Conservation (phyloP, 2,113 vertebrate species). For the Gymnogyps californianus region DNA sequence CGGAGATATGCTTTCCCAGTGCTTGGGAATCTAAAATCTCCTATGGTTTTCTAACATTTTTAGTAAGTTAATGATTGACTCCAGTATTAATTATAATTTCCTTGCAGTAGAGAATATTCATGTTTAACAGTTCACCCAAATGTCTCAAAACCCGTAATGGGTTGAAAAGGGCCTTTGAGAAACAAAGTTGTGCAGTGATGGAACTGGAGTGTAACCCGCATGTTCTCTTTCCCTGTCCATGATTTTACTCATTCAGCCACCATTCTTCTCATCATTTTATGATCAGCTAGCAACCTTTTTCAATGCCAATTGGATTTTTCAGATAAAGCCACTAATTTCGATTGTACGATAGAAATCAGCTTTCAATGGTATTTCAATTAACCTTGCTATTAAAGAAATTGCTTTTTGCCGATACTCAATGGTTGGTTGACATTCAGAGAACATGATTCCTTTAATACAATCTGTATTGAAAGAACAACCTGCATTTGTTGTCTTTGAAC, state of each 20-base stretch:
- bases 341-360: constrained; percentile 50
- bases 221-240: neutral
- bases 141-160: neutral
- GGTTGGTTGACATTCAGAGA: constrained; percentile 52
- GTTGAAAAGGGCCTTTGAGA: neutral
- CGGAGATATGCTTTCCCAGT: neutral
- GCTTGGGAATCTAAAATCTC: neutral
- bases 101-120: neutral
- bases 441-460: constrained; percentile 46
- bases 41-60: neutral
- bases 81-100: neutral
- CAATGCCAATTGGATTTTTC: constrained; percentile 66
- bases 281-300: constrained; percentile 45
- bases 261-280: constrained; percentile 9
- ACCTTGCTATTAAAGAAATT: constrained; percentile 69
- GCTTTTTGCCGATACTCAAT: constrained; percentile 52
- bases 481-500: constrained; percentile 12
- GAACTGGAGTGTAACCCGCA: fast-evolving
- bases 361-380: constrained; percentile 68
- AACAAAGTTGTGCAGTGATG: neutral
- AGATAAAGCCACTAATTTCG: constrained; percentile 47
- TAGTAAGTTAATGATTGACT: neutral
- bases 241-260: neutral
- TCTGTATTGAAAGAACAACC: constrained; percentile 48
- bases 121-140: neutral